Base-by-base conservation (phyloP, 53 echinoderm and acorn worm genomes). In the Holothuria scabra region DNA sequence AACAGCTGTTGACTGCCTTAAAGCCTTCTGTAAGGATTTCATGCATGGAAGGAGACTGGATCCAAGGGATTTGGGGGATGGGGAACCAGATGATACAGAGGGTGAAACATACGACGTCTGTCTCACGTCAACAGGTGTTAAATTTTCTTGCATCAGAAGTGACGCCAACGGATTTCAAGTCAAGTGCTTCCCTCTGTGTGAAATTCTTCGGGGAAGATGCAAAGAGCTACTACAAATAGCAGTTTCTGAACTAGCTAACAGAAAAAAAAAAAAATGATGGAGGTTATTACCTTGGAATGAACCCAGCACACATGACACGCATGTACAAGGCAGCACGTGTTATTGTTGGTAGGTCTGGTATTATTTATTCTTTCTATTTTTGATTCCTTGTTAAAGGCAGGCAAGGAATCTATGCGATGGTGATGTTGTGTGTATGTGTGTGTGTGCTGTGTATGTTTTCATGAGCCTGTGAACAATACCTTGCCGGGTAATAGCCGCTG, bases 181-280 rank as follows among this genome's bases (percentile, higher is more conserved):
- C 63, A 22, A 11, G 26, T 19, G 6, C 26, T 62, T 28, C 63
- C 8, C 63, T 62, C 8, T 62, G 9, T 8, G 63, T 62, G 63
- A 28, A 62, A 19, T 62, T 62, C 63, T 62, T 62, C 26, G 63
- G 63, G 9, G 63, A 62, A 62, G 63, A 62, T 28, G 63, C 63
- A 62, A 62, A 28, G 63, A 62, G 20, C 20, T 62, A 8, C 20
- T 62, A 19, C n/a, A 28, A 19, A 62, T 62, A 11, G 63, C 26
- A 28, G 8, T 62, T 8, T 8, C 9, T 8, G 9, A 19, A 62
- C 20, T 62, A 8, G 26, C 21, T 8, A 18, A 62, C 8, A 8
- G 20, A 7, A 28, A 23, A 7, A 23, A 23, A 23, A 19, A 7
- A 23, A 28, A 62, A 62, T 8, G 21, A n/a, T 8, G 63, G 26